Percentiles rank a stretch among this genome's conserved stretches.
Conservation (phyloP, 2,797 vertebrate species). For the Miopithecus talapoin region DNA sequence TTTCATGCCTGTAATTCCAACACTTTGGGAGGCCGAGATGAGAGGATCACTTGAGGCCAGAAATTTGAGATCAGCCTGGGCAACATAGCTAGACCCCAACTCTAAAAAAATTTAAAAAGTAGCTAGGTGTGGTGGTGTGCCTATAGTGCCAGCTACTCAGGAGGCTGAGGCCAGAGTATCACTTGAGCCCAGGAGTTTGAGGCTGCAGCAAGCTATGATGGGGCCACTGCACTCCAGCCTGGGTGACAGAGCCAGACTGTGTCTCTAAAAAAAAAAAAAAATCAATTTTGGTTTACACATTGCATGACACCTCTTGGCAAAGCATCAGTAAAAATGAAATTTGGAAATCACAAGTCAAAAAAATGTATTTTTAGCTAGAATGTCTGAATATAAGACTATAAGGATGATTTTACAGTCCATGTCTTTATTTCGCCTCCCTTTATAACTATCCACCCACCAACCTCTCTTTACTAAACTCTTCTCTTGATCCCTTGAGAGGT, state of each 20-base stretch:
- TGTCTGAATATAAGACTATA: not conserved
- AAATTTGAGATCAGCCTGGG: too few species aligned
- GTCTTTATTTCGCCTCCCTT: not conserved
- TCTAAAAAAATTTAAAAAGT: too few species aligned
- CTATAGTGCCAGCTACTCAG: too few species aligned
- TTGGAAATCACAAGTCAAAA: conserved; percentile 11
- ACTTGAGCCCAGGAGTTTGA: too few species aligned
- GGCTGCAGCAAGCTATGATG: too few species aligned
- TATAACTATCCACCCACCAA: not conserved
- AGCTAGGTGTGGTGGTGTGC: too few species aligned
- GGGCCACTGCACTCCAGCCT: too few species aligned
- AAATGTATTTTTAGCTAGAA: not conserved
- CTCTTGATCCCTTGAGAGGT: not conserved
- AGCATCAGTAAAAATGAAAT: not conserved
- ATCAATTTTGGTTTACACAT: not conserved
- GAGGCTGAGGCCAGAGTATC: too few species aligned
- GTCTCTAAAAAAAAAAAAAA: not conserved
- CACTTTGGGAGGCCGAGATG: not conserved
- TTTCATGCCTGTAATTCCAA: not conserved
- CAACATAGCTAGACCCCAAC: too few species aligned
- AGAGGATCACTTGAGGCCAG: not conserved
- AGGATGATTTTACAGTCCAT: not conserved
- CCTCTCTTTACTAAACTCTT: not conserved
- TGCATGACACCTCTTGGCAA: not conserved
- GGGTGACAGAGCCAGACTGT: too few species aligned